A percentile compares a stretch with the other conserved stretches of the same genome.
These are phyloP conservation scores for Ctenodactylus gundi DNA, from an alignment of 2,113 vertebrate species.

Conservation along the genomic window DNA sequence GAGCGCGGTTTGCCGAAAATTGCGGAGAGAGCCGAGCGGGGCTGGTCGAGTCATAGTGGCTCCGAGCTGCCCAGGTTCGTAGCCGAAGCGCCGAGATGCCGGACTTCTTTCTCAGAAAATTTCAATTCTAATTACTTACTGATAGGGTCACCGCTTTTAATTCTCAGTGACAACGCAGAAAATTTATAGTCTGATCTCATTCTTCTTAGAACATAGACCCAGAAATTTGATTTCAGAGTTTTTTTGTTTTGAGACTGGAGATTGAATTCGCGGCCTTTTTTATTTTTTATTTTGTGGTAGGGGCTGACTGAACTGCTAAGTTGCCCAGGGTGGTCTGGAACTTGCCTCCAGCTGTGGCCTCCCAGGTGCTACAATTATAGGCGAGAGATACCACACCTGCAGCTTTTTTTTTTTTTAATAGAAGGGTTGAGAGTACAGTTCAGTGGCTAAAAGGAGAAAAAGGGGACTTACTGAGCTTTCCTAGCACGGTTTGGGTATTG, in stretches of 20 bases:
- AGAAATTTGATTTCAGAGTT: not conserved
- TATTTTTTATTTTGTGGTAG: not conserved
- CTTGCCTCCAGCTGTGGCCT: not conserved
- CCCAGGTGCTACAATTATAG: not conserved
- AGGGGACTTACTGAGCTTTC: not conserved
- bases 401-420: not conserved
- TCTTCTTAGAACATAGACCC: not conserved
- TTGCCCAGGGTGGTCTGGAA: not conserved
- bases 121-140: not conserved
- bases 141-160: not conserved
- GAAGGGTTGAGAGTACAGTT: not conserved
- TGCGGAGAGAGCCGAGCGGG: constrained; percentile 67
- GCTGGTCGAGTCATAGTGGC: not conserved
- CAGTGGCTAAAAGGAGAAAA: not conserved
- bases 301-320: not conserved
- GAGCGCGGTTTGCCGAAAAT: constrained; percentile 68
- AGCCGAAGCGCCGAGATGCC: not conserved
- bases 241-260: not conserved
- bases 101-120: not conserved
- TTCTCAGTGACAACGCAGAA: not conserved
- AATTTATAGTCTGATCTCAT: not conserved
- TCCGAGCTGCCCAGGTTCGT: constrained; percentile 69
- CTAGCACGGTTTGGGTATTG: not conserved
- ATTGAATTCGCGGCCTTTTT: not conserved
- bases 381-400: too few species aligned